Conservation (phyloP, 2,797 vertebrate species). For the Potorous gilbertii region DNA sequence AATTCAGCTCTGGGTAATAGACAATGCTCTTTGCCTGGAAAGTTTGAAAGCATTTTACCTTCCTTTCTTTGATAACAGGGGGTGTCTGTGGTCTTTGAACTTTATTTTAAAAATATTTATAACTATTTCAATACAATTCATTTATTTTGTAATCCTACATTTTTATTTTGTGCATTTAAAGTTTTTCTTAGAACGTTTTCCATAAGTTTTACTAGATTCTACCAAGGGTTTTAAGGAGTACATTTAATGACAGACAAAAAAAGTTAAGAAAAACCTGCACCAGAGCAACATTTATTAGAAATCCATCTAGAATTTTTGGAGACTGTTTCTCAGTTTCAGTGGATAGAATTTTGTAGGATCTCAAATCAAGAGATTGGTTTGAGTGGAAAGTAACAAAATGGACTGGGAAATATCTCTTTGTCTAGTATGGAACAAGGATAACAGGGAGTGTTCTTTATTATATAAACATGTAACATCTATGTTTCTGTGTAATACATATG, state of each 20-base stretch:
- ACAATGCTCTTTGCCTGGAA: neutral
- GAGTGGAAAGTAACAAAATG: neutral
- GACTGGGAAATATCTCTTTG: neutral
- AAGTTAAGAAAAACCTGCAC: neutral
- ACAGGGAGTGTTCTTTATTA: neutral
- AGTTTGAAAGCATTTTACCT: neutral
- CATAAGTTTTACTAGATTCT: neutral
- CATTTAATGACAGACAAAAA: neutral
- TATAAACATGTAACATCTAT: neutral
- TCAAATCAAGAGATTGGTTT: neutral
- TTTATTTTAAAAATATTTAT: neutral
- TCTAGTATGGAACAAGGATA: neutral
- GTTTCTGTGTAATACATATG: neutral
- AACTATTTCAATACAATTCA: neutral
- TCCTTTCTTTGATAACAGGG: neutral
- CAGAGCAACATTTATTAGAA: neutral
- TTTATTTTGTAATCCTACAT: neutral
- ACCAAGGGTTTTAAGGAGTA: neutral
- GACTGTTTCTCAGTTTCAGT: neutral
- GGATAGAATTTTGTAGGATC: neutral
- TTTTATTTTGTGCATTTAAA: neutral
- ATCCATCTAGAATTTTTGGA: neutral
- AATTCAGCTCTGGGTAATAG: slow-evolving; percentile 14
- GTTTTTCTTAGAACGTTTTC: neutral
- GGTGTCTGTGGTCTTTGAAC: neutral